Conservation (phyloP, 1,140 invertebrate species). For the Eumeta japonica region DNA sequence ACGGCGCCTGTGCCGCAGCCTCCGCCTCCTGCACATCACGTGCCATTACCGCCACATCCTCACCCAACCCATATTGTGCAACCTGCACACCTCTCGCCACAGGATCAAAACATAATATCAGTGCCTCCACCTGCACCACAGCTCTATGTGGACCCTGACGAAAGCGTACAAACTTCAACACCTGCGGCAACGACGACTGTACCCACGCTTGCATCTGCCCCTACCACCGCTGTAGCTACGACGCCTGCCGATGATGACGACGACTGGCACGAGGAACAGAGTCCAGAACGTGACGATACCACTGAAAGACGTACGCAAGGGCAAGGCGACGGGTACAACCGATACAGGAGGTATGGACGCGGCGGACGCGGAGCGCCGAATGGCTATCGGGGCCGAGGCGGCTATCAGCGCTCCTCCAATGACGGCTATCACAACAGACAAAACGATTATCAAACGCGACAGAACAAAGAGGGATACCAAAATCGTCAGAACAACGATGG, state of each 20-base stretch:
- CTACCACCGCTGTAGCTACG: constrained; percentile 10
- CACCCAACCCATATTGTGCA: constrained; percentile 8
- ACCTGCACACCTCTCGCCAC: constrained; percentile 15
- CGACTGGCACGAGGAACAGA: constrained; percentile 33
- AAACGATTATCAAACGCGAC: constrained; percentile 31
- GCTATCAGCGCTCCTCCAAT: constrained; percentile 3
- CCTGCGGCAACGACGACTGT: constrained; percentile 5
- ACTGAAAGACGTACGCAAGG: constrained; percentile 35
- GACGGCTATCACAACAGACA: constrained; percentile 17
- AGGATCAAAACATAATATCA: constrained; percentile 11
- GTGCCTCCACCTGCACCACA: constrained; percentile 11
- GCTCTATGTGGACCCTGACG: constrained; percentile 2
- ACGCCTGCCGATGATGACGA: constrained; percentile 25
- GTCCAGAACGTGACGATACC: constrained; percentile 34
- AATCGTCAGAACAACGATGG: constrained; percentile 29
- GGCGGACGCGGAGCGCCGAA: constrained; percentile 36
- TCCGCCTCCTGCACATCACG: constrained; percentile 4
- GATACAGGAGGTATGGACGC: constrained; percentile 20
- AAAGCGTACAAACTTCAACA: constrained; percentile 10
- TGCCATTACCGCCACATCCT: constrained; percentile 10
- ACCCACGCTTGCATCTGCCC: constrained; percentile 6
- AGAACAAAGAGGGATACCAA: constrained; percentile 32
- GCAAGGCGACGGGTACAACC: constrained; percentile 41
- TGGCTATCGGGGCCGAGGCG: constrained; percentile 39
- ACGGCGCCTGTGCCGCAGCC: constrained; percentile 12